phyloP scores from a whole-genome alignment of 2,797 vertebrate genomes.

The Ciconia nigra region DNA sequence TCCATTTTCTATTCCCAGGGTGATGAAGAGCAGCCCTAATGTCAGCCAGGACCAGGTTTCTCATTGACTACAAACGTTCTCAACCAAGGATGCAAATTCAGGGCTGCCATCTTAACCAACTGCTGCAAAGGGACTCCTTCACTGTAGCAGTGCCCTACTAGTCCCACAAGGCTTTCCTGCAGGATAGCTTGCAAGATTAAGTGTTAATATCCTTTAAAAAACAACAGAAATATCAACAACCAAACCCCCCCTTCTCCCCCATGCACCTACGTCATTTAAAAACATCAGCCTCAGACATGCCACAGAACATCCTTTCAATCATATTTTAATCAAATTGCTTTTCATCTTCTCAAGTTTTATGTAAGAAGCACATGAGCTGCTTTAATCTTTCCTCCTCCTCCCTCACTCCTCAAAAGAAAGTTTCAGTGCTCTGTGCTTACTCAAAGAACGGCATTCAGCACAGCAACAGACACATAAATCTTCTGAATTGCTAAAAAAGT shows the following conservation, averaged over 20 bases:
- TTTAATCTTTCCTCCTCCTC: constrained; percentile 24
- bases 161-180: not conserved
- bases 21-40: constrained; percentile 2
- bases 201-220: not conserved
- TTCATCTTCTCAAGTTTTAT: constrained; percentile 25
- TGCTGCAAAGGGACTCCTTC: not conserved
- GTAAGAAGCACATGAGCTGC: not conserved
- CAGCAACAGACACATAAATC: constrained; percentile 28
- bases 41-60: not conserved
- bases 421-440: constrained; percentile 12
- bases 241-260: not conserved
- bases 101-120: not conserved
- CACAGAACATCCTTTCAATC: constrained; percentile 11
- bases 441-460: constrained; percentile 24
- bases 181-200: not conserved
- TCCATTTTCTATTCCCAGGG: not conserved
- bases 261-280: not conserved
- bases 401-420: not conserved
- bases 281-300: not conserved
- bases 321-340: constrained; percentile 22
- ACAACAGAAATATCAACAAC: not conserved
- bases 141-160: not conserved
- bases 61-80: not conserved
- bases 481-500: constrained; percentile 34
- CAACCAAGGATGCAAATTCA: not conserved